phyloP scores from a whole-genome alignment of 2,888 invertebrate species.

The Melinaea marsaeus region DNA sequence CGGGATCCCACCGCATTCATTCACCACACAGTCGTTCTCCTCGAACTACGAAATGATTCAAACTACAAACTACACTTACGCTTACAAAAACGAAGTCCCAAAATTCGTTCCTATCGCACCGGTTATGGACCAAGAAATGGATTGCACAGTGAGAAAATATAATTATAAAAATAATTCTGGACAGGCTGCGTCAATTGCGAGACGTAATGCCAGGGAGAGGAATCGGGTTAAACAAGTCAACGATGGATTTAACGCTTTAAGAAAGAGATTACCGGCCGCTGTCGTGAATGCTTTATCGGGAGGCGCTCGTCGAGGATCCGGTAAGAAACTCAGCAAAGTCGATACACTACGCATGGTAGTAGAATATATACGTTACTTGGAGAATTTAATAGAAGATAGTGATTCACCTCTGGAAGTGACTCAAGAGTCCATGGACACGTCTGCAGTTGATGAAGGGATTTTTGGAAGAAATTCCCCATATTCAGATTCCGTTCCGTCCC shows the following conservation, averaged over 20 bases:
- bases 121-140: constrained; percentile 65
- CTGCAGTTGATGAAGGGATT: constrained; percentile 58
- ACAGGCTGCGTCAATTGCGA: constrained; percentile 89
- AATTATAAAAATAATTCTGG: constrained; percentile 80
- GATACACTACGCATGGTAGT: constrained; percentile 93
- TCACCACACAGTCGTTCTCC: constrained; percentile 48
- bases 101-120: constrained; percentile 75
- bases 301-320: constrained; percentile 84
- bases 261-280: constrained; percentile 90
- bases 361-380: constrained; percentile 91
- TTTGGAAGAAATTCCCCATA: constrained; percentile 61
- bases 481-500: constrained; percentile 78
- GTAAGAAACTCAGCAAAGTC: constrained; percentile 93
- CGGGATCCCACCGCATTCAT: constrained; percentile 54
- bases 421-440: constrained; percentile 35
- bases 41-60: constrained; percentile 32
- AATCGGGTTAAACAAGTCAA: constrained; percentile 97
- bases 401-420: constrained; percentile 72
- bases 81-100: constrained; percentile 41
- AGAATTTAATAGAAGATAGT: constrained; percentile 85
- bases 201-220: constrained; percentile 95
- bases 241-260: constrained; percentile 91
- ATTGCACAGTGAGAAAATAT: constrained; percentile 77
- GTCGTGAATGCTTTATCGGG: constrained; percentile 83
- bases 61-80: constrained; percentile 24